Percentiles rank a stretch among this genome's conserved stretches.
phyloP scores from a whole-genome alignment of 2,888 invertebrate genomes.

The Crematogaster levior region DNA sequence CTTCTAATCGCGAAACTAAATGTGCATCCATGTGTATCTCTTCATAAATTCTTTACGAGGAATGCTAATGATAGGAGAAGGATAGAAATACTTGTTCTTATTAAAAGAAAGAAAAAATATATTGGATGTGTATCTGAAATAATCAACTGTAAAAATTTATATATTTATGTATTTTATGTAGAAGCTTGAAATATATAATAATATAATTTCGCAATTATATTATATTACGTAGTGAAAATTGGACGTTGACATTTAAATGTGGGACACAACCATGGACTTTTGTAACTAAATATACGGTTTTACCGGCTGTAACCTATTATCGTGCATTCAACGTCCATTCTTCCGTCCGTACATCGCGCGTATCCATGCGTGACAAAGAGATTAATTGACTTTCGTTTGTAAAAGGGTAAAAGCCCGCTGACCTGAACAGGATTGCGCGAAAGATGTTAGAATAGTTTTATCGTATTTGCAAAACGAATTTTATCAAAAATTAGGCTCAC shows the following conservation, averaged over 20 bases:
- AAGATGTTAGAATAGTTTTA: conserved; percentile 32
- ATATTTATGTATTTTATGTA: too few relatives aligned
- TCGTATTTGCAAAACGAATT: conserved; percentile 3
- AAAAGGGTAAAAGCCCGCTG: conserved; percentile 37
- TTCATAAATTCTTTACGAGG: neutral
- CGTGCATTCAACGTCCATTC: conserved; percentile 40
- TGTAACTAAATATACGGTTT: conserved; percentile 40
- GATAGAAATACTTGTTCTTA: neutral
- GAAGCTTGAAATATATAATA: too few relatives aligned
- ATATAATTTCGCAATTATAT: too few relatives aligned
- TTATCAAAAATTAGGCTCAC: neutral
- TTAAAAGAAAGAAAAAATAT: neutral
- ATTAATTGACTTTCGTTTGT: conserved; percentile 51
- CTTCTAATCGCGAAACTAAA: neutral
- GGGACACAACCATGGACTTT: conserved; percentile 1
- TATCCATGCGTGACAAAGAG: conserved; percentile 50
- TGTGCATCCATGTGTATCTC: neutral
- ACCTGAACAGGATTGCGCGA: conserved; percentile 25
- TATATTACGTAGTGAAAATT: conserved; percentile 3
- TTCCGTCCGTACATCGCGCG: conserved; percentile 31
- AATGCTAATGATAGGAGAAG: neutral
- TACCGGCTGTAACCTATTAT: conserved; percentile 41
- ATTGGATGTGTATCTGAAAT: neutral
- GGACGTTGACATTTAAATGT: conserved; percentile 30
- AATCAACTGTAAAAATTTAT: neutral